Base-by-base conservation (phyloP, 2,888 invertebrate genomes). In the Eledona agricola region DNA sequence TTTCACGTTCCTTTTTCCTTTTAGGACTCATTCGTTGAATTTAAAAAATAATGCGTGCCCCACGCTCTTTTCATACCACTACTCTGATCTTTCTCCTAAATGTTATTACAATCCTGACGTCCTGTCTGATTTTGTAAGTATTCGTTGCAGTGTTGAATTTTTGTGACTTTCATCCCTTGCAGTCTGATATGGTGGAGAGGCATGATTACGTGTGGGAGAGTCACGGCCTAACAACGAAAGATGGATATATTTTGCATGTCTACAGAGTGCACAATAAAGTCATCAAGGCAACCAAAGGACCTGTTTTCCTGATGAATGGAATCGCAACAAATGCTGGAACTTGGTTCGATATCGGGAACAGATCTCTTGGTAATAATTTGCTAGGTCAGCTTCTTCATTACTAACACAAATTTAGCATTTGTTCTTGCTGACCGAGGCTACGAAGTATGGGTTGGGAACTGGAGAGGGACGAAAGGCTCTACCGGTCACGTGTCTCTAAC, bases 11-110 rank as follows among this genome's bases (percentile, higher is more conserved):
- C n/a, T n/a, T n/a, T n/a, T n/a, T n/a, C n/a, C n/a, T n/a, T n/a
- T n/a, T n/a, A n/a, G n/a, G n/a, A n/a, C n/a, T n/a, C n/a, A n/a
- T n/a, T n/a, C n/a, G n/a, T n/a, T n/a, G 23, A 37, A 37, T n/a
- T 29, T 15, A n/a, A n/a, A 25, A 29, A 29, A 29, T 5, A 29
- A 29, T 29, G 29, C 25, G 3, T 17, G 34, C 34, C 5, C n/a
- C 17, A 15, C 9, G 6, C n/a, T 3, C 13, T n/a, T 13, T 34
- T 34, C 9, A 6, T 34, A 34, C 12, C 4, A 3, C 6, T 3
- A 4, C 9, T 12, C 29, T 3, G 29, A 6, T 7, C 3, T 11
- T 5, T 6, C 5, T 29, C 12, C 4, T 7, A 7, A 32, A 2
- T 32, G 16, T 32, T 7, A 3, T 9, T 15, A 32, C 16, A 16